phyloP scores from a whole-genome alignment of 2,888 invertebrate genomes.

The Xiphydria camelus region DNA sequence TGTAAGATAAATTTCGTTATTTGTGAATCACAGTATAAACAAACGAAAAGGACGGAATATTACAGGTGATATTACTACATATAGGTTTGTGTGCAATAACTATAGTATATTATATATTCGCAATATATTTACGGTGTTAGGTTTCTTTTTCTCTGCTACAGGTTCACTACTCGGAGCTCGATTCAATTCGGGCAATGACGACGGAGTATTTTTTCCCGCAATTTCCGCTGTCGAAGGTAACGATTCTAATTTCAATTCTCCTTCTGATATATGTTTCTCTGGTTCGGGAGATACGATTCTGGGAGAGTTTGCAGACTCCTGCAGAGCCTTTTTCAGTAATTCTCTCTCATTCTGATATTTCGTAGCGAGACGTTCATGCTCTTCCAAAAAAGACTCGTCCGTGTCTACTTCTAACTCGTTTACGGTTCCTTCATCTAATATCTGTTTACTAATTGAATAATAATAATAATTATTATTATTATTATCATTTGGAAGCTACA shows the following conservation, averaged over 20 bases:
- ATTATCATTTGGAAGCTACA: too few species aligned
- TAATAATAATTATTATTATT: neutral
- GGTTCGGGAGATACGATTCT: slow-evolving; percentile 15
- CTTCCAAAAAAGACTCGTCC: slow-evolving; percentile 38
- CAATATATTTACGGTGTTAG: neutral
- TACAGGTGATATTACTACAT: too few species aligned
- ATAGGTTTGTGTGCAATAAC: too few species aligned
- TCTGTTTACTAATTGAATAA: slow-evolving; percentile 30
- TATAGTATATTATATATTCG: neutral
- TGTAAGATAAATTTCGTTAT: too few species aligned
- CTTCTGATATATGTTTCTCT: slow-evolving; percentile 6
- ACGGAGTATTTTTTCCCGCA: neutral
- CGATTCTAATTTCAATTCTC: neutral
- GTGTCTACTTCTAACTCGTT: slow-evolving; percentile 39
- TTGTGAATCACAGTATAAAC: too few species aligned
- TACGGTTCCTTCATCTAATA: slow-evolving; percentile 31
- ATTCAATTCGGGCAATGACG: neutral
- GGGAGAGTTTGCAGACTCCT: slow-evolving; percentile 29
- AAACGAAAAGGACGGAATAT: too few species aligned
- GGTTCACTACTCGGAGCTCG: neutral
- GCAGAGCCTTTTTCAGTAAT: slow-evolving; percentile 48
- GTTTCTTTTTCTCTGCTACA: neutral
- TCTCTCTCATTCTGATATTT: slow-evolving; percentile 53
- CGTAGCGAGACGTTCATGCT: slow-evolving; percentile 49
- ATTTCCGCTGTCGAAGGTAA: neutral